Conservation (phyloP, 2,797 vertebrate species). For the Setipinna tenuifilis region DNA sequence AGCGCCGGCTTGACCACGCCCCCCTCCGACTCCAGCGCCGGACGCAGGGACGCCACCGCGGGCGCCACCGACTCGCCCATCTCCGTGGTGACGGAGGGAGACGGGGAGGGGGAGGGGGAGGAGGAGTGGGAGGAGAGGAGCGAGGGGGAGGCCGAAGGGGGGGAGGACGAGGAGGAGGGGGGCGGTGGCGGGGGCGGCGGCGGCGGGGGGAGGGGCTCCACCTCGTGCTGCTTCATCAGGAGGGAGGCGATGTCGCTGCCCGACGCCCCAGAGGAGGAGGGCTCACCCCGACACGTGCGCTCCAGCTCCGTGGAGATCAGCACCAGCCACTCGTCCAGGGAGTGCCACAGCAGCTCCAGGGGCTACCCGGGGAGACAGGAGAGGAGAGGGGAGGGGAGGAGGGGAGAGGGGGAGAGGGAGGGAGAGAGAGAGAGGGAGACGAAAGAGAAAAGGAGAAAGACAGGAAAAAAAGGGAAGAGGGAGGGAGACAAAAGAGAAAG, state of each 20-base stretch:
- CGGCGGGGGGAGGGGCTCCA: constrained; percentile 61
- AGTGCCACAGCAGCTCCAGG: constrained; percentile 96
- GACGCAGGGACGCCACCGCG: neutral
- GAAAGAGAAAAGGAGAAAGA: neutral
- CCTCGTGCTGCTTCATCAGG: constrained; percentile 88
- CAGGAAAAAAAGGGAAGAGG: neutral
- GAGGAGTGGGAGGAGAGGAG: constrained; percentile 56
- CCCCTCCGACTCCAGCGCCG: constrained; percentile 57
- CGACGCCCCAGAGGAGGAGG: constrained; percentile 60
- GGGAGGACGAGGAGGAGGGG: constrained; percentile 37
- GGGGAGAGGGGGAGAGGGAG: neutral
- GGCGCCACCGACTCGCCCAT: neutral
- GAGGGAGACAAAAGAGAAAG: neutral
- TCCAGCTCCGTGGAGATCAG: constrained; percentile 94
- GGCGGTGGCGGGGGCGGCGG: constrained; percentile 43
- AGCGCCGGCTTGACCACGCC: constrained; percentile 66
- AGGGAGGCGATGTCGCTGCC: constrained; percentile 88
- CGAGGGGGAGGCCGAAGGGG: constrained; percentile 53
- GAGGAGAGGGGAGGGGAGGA: neutral
- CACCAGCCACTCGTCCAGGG: constrained; percentile 96
- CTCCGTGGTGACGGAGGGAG: constrained; percentile 63
- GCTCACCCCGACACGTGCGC: constrained; percentile 77
- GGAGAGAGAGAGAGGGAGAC: neutral
- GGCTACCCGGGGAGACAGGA: constrained; percentile 75
- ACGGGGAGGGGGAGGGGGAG: neutral